phyloP scores from a whole-genome alignment of 2,888 invertebrate genomes.

The Taenaris catops region DNA sequence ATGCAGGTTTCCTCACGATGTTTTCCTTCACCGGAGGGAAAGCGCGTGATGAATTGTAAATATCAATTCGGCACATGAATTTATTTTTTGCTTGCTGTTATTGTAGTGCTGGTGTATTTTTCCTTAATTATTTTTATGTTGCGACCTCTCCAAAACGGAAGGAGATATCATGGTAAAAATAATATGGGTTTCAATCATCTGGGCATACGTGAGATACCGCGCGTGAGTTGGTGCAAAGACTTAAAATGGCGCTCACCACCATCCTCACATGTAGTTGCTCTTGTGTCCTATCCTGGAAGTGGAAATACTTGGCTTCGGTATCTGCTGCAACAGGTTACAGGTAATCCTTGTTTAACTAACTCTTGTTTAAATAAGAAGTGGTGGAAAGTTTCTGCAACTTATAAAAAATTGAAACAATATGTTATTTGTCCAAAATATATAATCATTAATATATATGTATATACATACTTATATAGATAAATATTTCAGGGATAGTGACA shows the following conservation, averaged over 20 bases:
- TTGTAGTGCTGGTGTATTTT: constrained; percentile 59
- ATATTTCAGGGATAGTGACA: constrained; percentile 82
- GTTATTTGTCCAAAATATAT: too few relatives aligned
- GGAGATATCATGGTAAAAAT: constrained; percentile 41
- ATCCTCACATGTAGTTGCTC: constrained; percentile 74
- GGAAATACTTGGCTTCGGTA: constrained; percentile 92
- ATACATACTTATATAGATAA: too few relatives aligned
- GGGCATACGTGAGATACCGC: constrained; percentile 45
- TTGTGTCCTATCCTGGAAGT: constrained; percentile 91
- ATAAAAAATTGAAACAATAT: too few relatives aligned
- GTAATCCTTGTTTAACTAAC: too few relatives aligned
- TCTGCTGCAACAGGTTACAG: constrained; percentile 88
- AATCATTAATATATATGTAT: too few relatives aligned
- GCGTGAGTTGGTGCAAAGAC: constrained; percentile 74
- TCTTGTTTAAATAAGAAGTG: too few relatives aligned
- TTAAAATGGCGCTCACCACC: constrained; percentile 69
- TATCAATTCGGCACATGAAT: too few relatives aligned
- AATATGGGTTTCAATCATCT: constrained; percentile 44
- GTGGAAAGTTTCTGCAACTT: too few relatives aligned
- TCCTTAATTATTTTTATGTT: constrained; percentile 62
- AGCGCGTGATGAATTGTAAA: too few relatives aligned
- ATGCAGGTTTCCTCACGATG: too few relatives aligned
- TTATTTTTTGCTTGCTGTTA: constrained; percentile 49
- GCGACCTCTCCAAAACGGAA: constrained; percentile 50
- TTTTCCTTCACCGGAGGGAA: too few relatives aligned